A percentile compares a stretch with the other conserved stretches of the same genome.
phyloP scores from a whole-genome alignment of 35 echinoderm and acorn worm genomes.

The Antedon bifida region DNA sequence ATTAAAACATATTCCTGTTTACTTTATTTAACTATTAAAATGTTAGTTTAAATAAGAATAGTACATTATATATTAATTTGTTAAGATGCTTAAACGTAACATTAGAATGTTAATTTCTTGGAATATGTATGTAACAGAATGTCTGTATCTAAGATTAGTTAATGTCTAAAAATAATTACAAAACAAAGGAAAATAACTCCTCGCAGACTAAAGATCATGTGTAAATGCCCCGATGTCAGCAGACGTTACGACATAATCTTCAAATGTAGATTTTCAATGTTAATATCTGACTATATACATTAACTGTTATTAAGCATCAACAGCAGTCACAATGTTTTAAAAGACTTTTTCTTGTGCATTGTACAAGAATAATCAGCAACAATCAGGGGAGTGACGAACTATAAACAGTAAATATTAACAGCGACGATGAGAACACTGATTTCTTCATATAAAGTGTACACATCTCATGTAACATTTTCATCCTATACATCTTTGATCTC shows the following conservation, averaged over 20 bases:
- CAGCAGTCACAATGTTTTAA: not conserved
- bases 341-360: not conserved
- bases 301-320: not conserved
- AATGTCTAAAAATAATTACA: no score
- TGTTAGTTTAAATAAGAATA: no score
- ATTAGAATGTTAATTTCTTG: no score
- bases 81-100: no score
- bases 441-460: not conserved
- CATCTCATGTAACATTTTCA: not conserved
- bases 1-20: no score
- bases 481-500: no score
- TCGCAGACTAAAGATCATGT: not conserved
- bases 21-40: no score
- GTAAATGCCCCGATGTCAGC: not conserved
- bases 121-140: no score
- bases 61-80: no score
- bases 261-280: not conserved
- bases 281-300: not conserved
- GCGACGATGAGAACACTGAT: not conserved
- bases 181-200: not conserved
- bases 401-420: not conserved
- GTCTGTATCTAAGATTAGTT: no score
- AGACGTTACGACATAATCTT: not conserved
- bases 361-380: not conserved
- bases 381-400: not conserved